Base-by-base conservation (phyloP, 2,797 vertebrate genomes). In the Echiichthys vipera region DNA sequence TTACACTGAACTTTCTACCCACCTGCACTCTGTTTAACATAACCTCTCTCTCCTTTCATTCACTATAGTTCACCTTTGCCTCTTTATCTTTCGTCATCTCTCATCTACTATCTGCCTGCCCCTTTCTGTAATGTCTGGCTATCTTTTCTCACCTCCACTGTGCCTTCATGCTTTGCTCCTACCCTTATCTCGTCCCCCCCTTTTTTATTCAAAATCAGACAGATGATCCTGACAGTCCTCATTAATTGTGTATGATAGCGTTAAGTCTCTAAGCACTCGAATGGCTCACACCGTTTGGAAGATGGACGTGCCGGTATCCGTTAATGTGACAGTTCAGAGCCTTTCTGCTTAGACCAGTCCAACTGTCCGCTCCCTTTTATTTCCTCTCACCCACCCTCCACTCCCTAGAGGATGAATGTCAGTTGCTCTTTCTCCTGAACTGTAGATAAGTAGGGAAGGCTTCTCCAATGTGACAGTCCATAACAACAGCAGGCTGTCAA, bases 201-300 rank as follows among this genome's bases (percentile, higher is more conserved):
- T 65, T 77, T 75, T 68, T 64, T 20, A 46, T 78, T 75, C 67
- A 65, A 51, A 84, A 74, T 67, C 53, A 20, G 25, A 64, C 36
- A 4, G 71, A 74, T 66, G 53, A 84, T 78, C 76, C 59, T 64
- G 76, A 71, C 85, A 62, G 70, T 55, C 27, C 78, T 75, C 81
- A 89, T 91, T 90, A 89, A 92, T 91, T 88, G 80, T 87, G 77
- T 75, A 89, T 81, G 77, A 85, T 80, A 80, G 79, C 76, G 47
- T 78, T 65, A 83, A 71, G 66, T 81, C 74, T 85, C 73, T 59
- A 62, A 77, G 86, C 79, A 53, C 83, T 81, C n/a, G 20, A 67
- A 72, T 49, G 43, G 85, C 85, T 84, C 78, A 20, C 69, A 71
- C 66, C 25, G 29, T 78, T 84, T 42, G 62, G 61, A 79, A 83